Conservation (phyloP, 2,888 invertebrate species). For the Agelastica alni region DNA sequence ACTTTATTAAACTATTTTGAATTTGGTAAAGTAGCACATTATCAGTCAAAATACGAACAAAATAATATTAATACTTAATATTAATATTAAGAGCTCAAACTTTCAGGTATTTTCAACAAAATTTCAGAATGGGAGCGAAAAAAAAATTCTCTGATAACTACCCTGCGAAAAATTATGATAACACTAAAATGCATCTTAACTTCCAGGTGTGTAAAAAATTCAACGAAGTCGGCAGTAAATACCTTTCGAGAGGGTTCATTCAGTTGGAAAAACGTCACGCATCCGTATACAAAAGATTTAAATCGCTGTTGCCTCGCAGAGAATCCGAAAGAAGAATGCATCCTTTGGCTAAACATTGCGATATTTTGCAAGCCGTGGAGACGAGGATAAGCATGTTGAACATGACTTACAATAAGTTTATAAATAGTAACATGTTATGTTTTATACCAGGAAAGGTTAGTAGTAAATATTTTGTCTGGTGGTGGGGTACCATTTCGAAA, state of each 20-base stretch:
- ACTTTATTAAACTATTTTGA: too few species aligned
- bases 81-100: too few species aligned
- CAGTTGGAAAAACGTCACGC: constrained; percentile 79
- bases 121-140: too few species aligned
- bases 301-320: constrained; percentile 79
- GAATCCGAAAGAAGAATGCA: constrained; percentile 89
- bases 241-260: constrained; percentile 82
- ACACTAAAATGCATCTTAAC: too few species aligned
- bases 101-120: too few species aligned
- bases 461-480: constrained; percentile 7
- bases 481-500: neutral
- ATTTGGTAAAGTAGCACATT: too few species aligned
- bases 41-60: too few species aligned
- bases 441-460: constrained; percentile 91
- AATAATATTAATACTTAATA: too few species aligned
- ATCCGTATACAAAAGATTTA: constrained; percentile 76
- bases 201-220: constrained; percentile 77
- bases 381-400: constrained; percentile 89
- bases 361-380: constrained; percentile 87
- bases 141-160: too few species aligned
- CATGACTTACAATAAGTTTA: constrained; percentile 90
- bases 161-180: too few species aligned
- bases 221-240: constrained; percentile 73
- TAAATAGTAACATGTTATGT: constrained; percentile 82
- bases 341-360: constrained; percentile 83